Base-by-base conservation (phyloP, 1,140 invertebrate genomes). In the Eciton burchellii region DNA sequence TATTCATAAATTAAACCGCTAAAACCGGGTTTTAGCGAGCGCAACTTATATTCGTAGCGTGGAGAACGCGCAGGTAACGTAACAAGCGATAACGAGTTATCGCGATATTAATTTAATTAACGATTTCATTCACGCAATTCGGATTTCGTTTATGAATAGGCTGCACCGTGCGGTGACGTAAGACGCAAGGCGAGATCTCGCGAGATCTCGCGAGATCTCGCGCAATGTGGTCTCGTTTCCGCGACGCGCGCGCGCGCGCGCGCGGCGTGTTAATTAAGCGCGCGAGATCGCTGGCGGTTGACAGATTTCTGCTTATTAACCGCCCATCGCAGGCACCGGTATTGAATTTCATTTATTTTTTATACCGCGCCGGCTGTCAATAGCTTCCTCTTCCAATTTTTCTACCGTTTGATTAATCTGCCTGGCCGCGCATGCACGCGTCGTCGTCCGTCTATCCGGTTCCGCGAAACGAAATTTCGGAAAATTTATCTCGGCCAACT, bases 321-420 rank as follows among this genome's bases (percentile, higher is more conserved):
- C 81, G 60, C 47, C 57, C 63, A 62, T 71, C 76, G 45, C 81
- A 26, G 62, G 54, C 74, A 57, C 65, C 71, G 54, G 85, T 85
- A 89, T 90, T 89, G 86, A 88, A 90, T 92, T 92, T 91, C 81
- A 89, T 92, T 92, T 90, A 91, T 92, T 90, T 91, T 91, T 90
- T 88, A 89, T 89, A 88, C 82, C 84, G 82, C 71, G 72, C 84
- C 79, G 57, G 84, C 89, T 91, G 88, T 91, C 91, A 90, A 92
- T 92, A 90, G 88, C 89, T 91, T 90, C 87, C 90, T 88, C 89
- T 84, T 89, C 74, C 89, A 91, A 91, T 92, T 92, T 91, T 91
- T 91, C 88, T 87, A 84, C 73, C 84, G 83, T 89, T 91, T 91
- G 91, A 92, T 92, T 91, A 91, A 92, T 91, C 86, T 81, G 77